Percentiles rank a stretch among this genome's conserved stretches.
These are phyloP conservation scores for Cladorhizidae sp. DNA, from an alignment of 37 sponge, comb jelly and placozoan species.

Conservation along the genomic window DNA sequence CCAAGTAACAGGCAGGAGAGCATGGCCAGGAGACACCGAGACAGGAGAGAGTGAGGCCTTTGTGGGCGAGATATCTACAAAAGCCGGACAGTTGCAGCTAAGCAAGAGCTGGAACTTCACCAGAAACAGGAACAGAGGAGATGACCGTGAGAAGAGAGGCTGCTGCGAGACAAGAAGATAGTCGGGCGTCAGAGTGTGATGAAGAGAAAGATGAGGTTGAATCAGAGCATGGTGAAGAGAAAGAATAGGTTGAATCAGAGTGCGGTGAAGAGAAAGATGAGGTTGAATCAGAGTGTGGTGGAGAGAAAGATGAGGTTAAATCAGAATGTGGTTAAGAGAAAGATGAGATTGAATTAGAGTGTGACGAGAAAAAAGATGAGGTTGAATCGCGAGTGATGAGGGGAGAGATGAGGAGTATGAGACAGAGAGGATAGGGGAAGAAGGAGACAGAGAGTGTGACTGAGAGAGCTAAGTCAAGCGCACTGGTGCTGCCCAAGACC, in stretches of 20 bases:
- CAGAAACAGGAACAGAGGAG: background rate
- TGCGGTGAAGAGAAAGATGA: background rate
- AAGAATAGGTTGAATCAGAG: background rate
- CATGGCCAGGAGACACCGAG: background rate
- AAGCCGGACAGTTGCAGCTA: background rate
- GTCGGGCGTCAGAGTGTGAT: background rate
- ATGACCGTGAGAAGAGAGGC: background rate
- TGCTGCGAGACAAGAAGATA: background rate
- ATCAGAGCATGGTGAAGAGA: background rate
- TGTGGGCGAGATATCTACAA: background rate
- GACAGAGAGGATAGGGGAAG: no score
- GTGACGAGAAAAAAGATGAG: background rate
- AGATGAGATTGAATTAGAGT: background rate
- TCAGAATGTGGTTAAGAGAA: background rate
- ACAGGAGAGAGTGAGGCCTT: background rate
- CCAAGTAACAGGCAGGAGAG: background rate
- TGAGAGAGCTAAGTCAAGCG: no score
- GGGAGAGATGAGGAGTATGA: background rate
- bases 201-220: background rate
- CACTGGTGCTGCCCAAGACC: no score
- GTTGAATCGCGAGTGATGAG: no score
- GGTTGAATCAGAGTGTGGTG: no score
- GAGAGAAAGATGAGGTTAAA: background rate
- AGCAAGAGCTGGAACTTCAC: background rate
- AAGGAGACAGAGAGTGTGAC: no score